Percentiles rank a stretch among this genome's conserved stretches.
These are phyloP conservation scores for Paragorgia papillata DNA, from an alignment of 92 coral and sea anemone species.

Conservation along the genomic window DNA sequence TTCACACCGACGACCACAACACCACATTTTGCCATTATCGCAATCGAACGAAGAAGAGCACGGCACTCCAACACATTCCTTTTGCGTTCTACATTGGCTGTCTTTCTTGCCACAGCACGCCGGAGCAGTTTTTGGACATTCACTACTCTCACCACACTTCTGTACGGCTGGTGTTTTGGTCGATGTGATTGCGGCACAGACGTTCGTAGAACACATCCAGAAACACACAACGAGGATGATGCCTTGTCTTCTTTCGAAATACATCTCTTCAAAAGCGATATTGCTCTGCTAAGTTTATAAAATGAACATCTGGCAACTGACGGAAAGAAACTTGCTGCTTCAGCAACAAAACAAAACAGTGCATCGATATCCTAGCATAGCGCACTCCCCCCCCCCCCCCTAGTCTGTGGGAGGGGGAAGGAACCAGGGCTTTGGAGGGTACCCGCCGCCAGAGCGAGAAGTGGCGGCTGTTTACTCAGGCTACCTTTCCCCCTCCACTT, in stretches of 20 bases:
- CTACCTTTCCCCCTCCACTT: too few relatives aligned
- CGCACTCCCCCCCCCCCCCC: background rate
- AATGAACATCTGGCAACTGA: background rate
- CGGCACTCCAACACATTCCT: conserved; percentile 13
- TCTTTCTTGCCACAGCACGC: conserved; percentile 26
- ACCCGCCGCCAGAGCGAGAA: too few relatives aligned
- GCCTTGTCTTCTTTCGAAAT: conserved; percentile 1
- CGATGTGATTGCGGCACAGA: background rate
- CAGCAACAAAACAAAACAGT: background rate
- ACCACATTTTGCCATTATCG: conserved; percentile 38
- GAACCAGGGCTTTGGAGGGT: too few relatives aligned
- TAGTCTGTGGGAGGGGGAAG: too few relatives aligned
- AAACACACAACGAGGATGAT: background rate
- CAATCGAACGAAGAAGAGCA: conserved; percentile 35
- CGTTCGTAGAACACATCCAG: background rate
- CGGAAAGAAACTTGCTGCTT: background rate
- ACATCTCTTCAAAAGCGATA: conserved; percentile 16
- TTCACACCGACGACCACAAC: conserved; percentile 10
- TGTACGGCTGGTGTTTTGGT: background rate
- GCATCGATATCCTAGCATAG: background rate
- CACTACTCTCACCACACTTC: background rate
- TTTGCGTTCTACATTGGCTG: background rate
- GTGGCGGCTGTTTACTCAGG: too few relatives aligned
- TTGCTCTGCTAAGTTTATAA: too few relatives aligned
- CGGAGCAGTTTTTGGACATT: conserved; percentile 6